Evolutionary conservation across 2,888 invertebrate genomes (phyloP), one percentile per base, ranked within the genome.

Genomic region (Agapostemon virescens): DNA sequence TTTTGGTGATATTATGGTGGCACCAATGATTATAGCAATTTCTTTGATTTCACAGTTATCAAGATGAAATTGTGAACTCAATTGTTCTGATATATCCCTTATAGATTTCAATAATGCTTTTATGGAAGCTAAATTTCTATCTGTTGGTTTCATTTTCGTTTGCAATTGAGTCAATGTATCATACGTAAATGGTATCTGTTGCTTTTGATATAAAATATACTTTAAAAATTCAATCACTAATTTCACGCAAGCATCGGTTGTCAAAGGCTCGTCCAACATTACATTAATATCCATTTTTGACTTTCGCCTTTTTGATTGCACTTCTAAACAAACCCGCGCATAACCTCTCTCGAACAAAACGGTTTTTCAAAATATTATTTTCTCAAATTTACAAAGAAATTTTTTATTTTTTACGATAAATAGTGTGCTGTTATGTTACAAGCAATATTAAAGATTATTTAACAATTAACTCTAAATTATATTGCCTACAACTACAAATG

Each of bases 191-290:
- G 93, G 93, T 74, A 93, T 93, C 77, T 93, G 93, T 84, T 93
- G 91, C 77, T 93, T 93, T 40, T 93, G 92, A 79, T 92, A 93
- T n/a, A 93, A 87, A 49, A 93, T 87, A 81, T 93, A 93, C 71
- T 93, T 93, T 2, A 93, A 82, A 2, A 93, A 84, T 79, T 93
- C 93, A 49, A 89, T 90, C 20, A 92, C 86, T n/a, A 93, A 83
- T 73, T 89, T 90, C 9, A 91, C 89, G 82, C 93, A 93, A 42
- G 91, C 90, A 52, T 89, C 88, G 58, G 90, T 92, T 11, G 93
- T 93, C 72, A 93, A 84, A 42, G 89, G 89, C 67, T 93, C 93
- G 30, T 93, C 92, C 63, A 93, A 76, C 26, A 87, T 77, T 5
- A 93, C 91, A 11, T 86, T 71, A 69, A 93, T 90, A 74, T 89